Evolutionary conservation across 2,888 invertebrate genomes (phyloP), one percentile per base, ranked within the genome.

Genomic region (Melikaiella ostensackeni): DNA sequence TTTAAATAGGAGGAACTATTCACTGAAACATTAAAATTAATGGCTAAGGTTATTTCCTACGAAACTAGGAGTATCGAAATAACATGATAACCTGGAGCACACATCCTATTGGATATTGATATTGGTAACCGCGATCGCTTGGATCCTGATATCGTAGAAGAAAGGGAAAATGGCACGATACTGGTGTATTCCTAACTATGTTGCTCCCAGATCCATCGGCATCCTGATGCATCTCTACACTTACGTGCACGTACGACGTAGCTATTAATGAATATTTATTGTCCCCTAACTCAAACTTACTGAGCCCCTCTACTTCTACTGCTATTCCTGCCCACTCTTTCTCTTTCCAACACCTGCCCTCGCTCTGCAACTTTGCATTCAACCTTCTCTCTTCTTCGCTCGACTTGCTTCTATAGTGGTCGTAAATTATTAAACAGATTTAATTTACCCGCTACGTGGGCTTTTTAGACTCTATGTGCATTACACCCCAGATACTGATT

Each of bases 221-320:
- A 77, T 75, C 70, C 50, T 55, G 59, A 75, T 74, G 80, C 75
- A 61, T 74, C 82, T 80, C 74, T n/a, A 79, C 75, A 66, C 75
- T 59, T 59, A 70, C 78, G 77, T 79, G 77, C 79, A 79, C 78
- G 81, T 76, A 81, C 85, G 81, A 82, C 81, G 83, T 78, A 82
- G 76, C 86, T 84, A 88, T 86, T 86, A 89, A 89, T 89, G 89
- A 89, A 90, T 89, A 90, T 89, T 89, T 88, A 90, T 90, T 86
- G 87, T 87, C 85, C 85, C 84, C 85, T 86, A 85, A 87, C 83
- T 87, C 86, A 88, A 87, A 87, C 85, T 87, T 88, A 88, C 88
- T 85, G 88, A 87, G 86, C 77, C 80, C 78, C 74, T 77, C 30
- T 77, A 74, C 42, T 27, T 59, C 46, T 74, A 46, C 57, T 66